Base-by-base conservation (phyloP, 2,797 vertebrate species). In the Nasua narica region DNA sequence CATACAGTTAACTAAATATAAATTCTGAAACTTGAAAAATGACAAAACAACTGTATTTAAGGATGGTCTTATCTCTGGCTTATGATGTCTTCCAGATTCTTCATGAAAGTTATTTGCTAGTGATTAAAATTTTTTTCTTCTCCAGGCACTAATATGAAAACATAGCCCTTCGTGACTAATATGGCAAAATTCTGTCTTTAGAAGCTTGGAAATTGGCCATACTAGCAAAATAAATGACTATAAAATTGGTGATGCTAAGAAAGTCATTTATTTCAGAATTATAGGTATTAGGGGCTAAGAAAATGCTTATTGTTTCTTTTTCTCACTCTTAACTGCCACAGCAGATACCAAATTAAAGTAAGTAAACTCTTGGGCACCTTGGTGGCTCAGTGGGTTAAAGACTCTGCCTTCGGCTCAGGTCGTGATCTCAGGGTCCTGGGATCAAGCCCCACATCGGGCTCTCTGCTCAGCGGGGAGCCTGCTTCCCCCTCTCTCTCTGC, bases 111-210 rank as follows among this genome's bases (percentile, higher is more conserved):
- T 83, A 90, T 29, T 76, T 93, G 60, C 29, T 76, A 67, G 54
- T 48, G 85, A 87, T 89, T 82, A 62, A 84, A 56, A 19, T 58
- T 35, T 78, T 87, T 93, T 92, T 91, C 48, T 76, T 87, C 69
- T 85, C 56, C 3, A 93, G 54, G n/a, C 25, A 90, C 7, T 86
- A 89, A 95, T 3, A 60, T 56, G 60, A 92, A 97, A 95, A 94
- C 32, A 48, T 79, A 94, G 96, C 91, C 32, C 74, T 54, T 93
- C n/a, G 69, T 54, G 25, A 69, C 7, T 81, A 90, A 69, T 2
- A 77, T 8, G 4, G 7, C 19, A 87, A 82, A 56, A 91, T 82
- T 76, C 50, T 91, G 21, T 83, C 87, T 89, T 95, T 56, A 89
- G 58, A 96, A 82, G 43, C 27, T 76, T 93, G 40, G 56, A 72